These are phyloP conservation scores for Sebastes kiyomatsui DNA, from an alignment of 2,797 vertebrate genomes.

Conservation along the genomic window DNA sequence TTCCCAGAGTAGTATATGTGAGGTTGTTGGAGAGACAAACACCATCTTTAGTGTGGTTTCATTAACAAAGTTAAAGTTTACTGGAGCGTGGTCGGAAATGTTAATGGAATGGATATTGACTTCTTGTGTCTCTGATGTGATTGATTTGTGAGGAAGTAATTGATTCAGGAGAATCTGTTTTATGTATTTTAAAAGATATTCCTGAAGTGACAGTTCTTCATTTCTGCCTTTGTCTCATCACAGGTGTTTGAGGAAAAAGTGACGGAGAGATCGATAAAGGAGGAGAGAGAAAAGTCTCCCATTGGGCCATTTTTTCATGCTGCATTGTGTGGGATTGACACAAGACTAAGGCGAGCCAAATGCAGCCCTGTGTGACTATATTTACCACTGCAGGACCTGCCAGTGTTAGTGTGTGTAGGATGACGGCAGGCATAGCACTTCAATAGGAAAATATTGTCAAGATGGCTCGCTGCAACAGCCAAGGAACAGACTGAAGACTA, in stretches of 20 bases:
- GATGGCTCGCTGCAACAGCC: background rate
- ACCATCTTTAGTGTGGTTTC: background rate
- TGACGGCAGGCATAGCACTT: conserved; percentile 37
- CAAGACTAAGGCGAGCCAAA: conserved; percentile 48
- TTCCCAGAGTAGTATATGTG: background rate
- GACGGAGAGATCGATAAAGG: background rate
- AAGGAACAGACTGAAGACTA: conserved; percentile 23
- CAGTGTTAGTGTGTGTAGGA: conserved; percentile 53
- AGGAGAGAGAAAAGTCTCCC: conserved; percentile 7
- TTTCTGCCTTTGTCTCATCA: conserved; percentile 2
- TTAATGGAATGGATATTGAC: background rate
- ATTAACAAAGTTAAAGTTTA: background rate
- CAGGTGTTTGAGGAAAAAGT: conserved; percentile 1
- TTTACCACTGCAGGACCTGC: conserved; percentile 60
- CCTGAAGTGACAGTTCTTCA: background rate
- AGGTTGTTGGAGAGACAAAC: background rate
- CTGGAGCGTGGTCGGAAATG: background rate
- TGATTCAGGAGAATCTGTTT: background rate
- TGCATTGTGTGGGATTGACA: conserved; percentile 54
- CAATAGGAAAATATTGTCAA: conserved; percentile 39
- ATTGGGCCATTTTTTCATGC: background rate
- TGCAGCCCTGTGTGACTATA: conserved; percentile 55
- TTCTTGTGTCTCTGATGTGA: background rate
- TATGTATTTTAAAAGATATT: background rate
- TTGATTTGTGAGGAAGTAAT: background rate